Conservation (phyloP, 2,888 invertebrate species). For the Rhogogaster chlorosoma region DNA sequence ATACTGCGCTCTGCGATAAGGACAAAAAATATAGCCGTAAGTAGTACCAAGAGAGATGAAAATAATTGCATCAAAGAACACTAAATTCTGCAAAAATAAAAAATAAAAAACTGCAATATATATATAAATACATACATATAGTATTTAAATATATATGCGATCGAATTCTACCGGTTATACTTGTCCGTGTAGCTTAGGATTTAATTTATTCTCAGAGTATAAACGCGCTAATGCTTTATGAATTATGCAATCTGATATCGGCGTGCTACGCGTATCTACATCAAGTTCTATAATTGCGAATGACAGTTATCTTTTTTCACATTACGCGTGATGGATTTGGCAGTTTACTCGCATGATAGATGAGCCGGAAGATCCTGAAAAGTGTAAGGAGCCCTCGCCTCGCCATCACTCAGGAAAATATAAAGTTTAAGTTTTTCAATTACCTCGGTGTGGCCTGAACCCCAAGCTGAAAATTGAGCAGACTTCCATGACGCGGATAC, state of each 20-base stretch:
- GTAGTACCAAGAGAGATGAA: not conserved
- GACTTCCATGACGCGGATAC: not conserved
- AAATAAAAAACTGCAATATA: not conserved
- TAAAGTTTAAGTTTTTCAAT: not conserved
- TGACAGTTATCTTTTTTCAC: not conserved
- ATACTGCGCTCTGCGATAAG: not conserved
- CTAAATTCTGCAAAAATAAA: not conserved
- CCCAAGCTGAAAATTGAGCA: not conserved
- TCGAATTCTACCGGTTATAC: not conserved
- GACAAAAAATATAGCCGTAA: not conserved
- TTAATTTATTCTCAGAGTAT: not conserved
- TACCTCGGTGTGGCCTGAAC: not conserved
- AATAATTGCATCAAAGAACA: constrained; percentile 3
- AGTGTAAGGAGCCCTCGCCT: not conserved
- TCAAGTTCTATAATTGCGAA: not conserved
- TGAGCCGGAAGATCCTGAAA: not conserved
- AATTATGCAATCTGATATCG: not conserved
- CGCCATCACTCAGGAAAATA: not conserved
- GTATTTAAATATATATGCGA: not conserved
- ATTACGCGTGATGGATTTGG: not conserved
- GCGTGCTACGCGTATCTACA: not conserved
- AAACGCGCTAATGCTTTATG: not conserved
- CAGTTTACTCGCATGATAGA: not conserved
- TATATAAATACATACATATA: not conserved
- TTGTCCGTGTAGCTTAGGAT: not conserved